These are phyloP conservation scores for Crossaster papposus DNA, from an alignment of 53 echinoderm and acorn worm genomes.

Conservation along the genomic window DNA sequence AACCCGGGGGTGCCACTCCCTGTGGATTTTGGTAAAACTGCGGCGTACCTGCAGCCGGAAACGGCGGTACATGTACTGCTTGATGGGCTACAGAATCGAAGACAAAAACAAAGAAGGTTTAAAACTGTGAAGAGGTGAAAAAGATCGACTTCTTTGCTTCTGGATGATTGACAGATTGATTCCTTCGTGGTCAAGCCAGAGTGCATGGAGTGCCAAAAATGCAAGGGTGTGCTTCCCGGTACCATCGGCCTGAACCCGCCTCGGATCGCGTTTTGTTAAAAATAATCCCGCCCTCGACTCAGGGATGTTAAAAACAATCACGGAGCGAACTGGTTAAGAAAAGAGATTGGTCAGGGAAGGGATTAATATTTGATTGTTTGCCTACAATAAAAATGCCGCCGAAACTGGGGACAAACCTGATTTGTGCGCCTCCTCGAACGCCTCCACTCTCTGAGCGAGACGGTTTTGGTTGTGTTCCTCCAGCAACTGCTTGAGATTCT, in stretches of 20 bases:
- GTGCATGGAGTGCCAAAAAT: too few species aligned
- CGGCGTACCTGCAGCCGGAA: not conserved
- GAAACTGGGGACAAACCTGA: not conserved
- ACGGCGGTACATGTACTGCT: not conserved
- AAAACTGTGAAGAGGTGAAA: not conserved
- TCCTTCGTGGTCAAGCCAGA: too few species aligned
- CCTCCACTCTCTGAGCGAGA: conserved; percentile 29
- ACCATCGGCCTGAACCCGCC: too few species aligned
- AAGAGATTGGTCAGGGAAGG: too few species aligned
- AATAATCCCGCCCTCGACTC: too few species aligned
- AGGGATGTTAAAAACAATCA: too few species aligned
- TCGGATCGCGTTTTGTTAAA: too few species aligned
- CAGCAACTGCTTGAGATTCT: conserved; percentile 5
- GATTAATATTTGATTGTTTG: too few species aligned
- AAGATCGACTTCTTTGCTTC: not conserved
- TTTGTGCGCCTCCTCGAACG: not conserved
- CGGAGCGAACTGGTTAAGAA: too few species aligned
- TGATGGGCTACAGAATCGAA: not conserved
- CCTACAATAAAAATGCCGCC: too few species aligned
- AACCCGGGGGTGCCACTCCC: conserved; percentile 25
- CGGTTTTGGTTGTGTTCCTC: not conserved
- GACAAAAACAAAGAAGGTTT: not conserved
- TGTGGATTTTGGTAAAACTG: not conserved
- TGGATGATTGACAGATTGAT: too few species aligned
- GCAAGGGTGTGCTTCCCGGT: too few species aligned